Conservation (phyloP, 30 jellyfish, hydroid and myxozoan species). For the Chironex yamaguchii region DNA sequence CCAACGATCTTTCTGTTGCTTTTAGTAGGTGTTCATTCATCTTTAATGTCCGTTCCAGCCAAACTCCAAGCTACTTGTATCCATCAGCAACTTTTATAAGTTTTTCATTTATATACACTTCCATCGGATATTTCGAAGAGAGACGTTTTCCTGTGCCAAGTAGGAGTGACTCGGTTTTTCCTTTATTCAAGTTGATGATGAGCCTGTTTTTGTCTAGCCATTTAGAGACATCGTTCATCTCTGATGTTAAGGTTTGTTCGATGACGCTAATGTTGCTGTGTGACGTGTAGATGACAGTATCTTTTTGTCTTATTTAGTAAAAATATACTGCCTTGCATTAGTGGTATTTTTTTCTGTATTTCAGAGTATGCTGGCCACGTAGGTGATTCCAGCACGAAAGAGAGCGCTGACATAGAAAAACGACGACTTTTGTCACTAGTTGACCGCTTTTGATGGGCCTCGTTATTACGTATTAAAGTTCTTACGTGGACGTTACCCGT, state of each 20-base stretch:
- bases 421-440: constrained; percentile 89
- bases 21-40: constrained; percentile 39
- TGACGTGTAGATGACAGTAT: constrained; percentile 64
- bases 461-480: too few relatives aligned
- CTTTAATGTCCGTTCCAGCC: constrained; percentile 53
- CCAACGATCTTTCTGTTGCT: too few relatives aligned
- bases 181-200: too few relatives aligned
- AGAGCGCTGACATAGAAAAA: constrained; percentile 90
- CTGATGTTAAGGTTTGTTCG: constrained; percentile 48
- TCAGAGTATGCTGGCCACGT: constrained; percentile 98
- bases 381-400: constrained; percentile 86
- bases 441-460: constrained; percentile 75
- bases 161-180: too few relatives aligned
- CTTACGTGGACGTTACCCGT: too few relatives aligned
- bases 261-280: constrained; percentile 57
- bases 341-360: not conserved
- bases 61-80: constrained; percentile 44
- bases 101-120: constrained; percentile 42
- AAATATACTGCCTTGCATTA: too few relatives aligned
- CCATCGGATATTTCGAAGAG: constrained; percentile 45
- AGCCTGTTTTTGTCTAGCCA: constrained; percentile 27
- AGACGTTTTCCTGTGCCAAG: constrained; percentile 38
- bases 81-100: constrained; percentile 49
- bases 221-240: constrained; percentile 33
- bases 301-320: too few relatives aligned